These are phyloP conservation scores for Aurelia sp. DNA, from an alignment of 30 jellyfish, hydroid and myxozoan genomes.

Conservation along the genomic window DNA sequence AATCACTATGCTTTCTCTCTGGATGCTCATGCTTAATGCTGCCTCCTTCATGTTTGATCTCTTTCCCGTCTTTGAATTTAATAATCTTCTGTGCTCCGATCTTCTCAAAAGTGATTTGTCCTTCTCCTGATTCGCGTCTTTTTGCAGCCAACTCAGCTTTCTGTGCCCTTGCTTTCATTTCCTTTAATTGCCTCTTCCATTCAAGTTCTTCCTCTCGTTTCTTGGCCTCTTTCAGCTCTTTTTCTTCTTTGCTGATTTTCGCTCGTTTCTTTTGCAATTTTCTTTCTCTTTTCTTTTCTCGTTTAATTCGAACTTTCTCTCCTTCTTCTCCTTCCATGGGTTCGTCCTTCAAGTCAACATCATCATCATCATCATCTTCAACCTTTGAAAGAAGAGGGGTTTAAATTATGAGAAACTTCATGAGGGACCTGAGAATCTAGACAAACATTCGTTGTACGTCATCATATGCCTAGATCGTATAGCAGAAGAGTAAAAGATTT, in stretches of 20 bases:
- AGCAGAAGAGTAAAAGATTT: too few relatives aligned
- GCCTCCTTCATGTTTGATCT: background rate
- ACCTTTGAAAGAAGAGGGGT: too few relatives aligned
- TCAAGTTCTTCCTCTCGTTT: constrained; percentile 50
- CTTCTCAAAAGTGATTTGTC: constrained; percentile 57
- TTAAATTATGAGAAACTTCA: too few relatives aligned
- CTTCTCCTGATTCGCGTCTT: constrained; percentile 56
- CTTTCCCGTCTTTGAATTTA: background rate
- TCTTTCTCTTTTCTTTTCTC: background rate
- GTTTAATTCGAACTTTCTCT: constrained; percentile 10
- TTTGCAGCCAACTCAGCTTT: constrained; percentile 58
- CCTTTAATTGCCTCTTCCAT: constrained; percentile 61
- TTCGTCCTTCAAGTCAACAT: constrained; percentile 4
- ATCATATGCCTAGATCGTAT: too few relatives aligned
- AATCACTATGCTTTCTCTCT: background rate
- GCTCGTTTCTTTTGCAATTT: constrained; percentile 1
- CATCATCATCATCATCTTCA: too few relatives aligned
- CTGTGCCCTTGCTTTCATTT: constrained; percentile 57
- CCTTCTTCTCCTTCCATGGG: constrained; percentile 45
- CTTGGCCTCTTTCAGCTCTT: constrained; percentile 52
- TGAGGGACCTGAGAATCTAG: too few relatives aligned
- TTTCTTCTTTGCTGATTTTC: constrained; percentile 37
- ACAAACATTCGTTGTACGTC: too few relatives aligned
- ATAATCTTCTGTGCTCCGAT: constrained; percentile 37
- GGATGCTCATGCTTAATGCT: constrained; percentile 5